phyloP scores from a whole-genome alignment of 1,140 invertebrate genomes.

The Saccostrea cuccullata region DNA sequence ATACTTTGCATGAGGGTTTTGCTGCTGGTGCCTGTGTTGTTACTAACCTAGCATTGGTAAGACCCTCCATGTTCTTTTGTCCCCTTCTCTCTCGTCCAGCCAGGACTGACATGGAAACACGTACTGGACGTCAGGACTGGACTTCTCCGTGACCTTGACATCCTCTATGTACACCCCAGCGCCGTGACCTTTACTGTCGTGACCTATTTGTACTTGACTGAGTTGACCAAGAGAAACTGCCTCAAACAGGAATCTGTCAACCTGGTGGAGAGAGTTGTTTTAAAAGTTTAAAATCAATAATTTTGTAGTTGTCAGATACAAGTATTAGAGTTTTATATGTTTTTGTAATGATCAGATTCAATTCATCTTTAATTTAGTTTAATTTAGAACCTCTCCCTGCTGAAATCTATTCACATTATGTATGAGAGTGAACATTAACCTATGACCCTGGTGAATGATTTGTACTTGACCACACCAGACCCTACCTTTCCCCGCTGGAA shows the following conservation, averaged over 20 bases:
- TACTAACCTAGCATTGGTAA: constrained; percentile 61
- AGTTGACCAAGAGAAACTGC: constrained; percentile 68
- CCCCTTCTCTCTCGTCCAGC: constrained; percentile 70
- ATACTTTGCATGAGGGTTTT: background rate
- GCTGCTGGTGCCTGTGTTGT: background rate
- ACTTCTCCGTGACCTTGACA: constrained; percentile 62
- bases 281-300: background rate
- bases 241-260: constrained; percentile 70
- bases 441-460: background rate
- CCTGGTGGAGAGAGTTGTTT: constrained; percentile 51
- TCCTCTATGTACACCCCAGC: constrained; percentile 72
- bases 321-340: no score
- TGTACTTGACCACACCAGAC: background rate
- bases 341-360: no score
- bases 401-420: background rate
- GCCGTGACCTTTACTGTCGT: constrained; percentile 70
- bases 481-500: constrained; percentile 64
- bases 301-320: no score
- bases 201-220: constrained; percentile 66
- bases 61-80: constrained; percentile 66
- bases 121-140: constrained; percentile 48
- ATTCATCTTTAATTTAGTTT: background rate
- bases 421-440: background rate
- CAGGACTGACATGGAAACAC: constrained; percentile 70
- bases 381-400: background rate